Percentiles rank a stretch among this genome's conserved stretches.
Evolutionary conservation across 2,888 invertebrate species (phyloP).

Genomic region (Taphrorychus bicolor): DNA sequence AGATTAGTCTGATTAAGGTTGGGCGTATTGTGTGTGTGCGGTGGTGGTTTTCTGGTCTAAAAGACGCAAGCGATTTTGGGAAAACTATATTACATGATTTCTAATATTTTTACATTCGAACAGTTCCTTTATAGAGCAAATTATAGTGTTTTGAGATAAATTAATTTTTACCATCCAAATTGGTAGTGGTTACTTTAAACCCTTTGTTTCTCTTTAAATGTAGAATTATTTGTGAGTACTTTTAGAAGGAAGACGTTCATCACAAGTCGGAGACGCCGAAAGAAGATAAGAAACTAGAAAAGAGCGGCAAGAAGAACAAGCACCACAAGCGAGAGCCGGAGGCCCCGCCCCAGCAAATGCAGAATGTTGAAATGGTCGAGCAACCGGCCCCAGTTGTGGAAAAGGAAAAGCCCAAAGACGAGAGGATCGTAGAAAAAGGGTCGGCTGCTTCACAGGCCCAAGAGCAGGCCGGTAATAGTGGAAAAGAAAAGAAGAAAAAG

Average conservation of each 20-base stretch:
- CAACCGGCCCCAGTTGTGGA: constrained; percentile 9
- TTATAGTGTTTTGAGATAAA: too few species aligned
- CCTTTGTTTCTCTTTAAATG: too few species aligned
- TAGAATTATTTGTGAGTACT: too few species aligned
- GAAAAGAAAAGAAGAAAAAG: constrained; percentile 64
- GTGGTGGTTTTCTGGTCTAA: too few species aligned
- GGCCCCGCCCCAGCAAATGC: not conserved
- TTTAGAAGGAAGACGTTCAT: not conserved
- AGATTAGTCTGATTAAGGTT: too few species aligned
- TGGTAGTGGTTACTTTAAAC: too few species aligned
- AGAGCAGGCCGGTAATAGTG: constrained; percentile 16
- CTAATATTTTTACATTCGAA: too few species aligned
- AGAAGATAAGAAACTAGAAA: constrained; percentile 5
- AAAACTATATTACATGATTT: too few species aligned
- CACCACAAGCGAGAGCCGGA: not conserved
- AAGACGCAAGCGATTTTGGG: too few species aligned
- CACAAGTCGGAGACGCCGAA: not conserved
- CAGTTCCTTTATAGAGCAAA: too few species aligned
- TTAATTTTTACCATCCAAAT: too few species aligned
- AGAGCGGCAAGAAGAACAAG: constrained; percentile 2
- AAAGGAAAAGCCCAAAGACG: constrained; percentile 18
- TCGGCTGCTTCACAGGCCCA: not conserved
- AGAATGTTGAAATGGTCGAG: not conserved
- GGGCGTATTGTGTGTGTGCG: too few species aligned
- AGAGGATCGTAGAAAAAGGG: constrained; percentile 9